Evolutionary conservation across 1,140 invertebrate genomes (phyloP).

Genomic region (Cyrtorhinus lividipennis): DNA sequence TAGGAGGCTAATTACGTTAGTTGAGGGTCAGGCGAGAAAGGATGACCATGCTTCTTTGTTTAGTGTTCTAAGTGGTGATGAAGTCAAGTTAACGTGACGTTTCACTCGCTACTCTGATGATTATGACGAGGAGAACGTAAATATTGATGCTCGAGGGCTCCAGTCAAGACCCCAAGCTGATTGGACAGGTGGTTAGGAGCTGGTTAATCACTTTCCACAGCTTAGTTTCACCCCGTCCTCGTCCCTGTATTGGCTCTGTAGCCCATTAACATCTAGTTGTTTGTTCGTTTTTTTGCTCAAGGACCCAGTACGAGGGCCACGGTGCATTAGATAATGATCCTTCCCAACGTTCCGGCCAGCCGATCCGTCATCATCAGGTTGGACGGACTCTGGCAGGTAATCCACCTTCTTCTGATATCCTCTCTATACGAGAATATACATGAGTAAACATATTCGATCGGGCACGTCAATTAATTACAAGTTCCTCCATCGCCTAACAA

Average conservation of each 20-base stretch:
- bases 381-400: neutral
- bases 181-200: neutral
- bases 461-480: slow-evolving; percentile 3
- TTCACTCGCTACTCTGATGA: neutral
- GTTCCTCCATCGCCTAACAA: neutral
- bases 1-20: too few relatives aligned
- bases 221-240: neutral
- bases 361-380: slow-evolving; percentile 2
- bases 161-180: neutral
- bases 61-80: neutral
- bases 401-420: neutral
- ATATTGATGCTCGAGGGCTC: slow-evolving; percentile 2
- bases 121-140: neutral
- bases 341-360: neutral
- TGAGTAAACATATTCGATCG: slow-evolving; percentile 6
- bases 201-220: neutral
- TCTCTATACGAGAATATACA: neutral
- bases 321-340: slow-evolving; percentile 4
- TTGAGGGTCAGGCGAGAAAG: too few relatives aligned
- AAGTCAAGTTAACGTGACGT: neutral
- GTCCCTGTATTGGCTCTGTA: neutral
- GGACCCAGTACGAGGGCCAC: neutral
- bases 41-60: neutral
- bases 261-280: neutral
- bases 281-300: neutral